Conservation (phyloP, 2,888 invertebrate genomes). For the Ferrisia virgata region DNA sequence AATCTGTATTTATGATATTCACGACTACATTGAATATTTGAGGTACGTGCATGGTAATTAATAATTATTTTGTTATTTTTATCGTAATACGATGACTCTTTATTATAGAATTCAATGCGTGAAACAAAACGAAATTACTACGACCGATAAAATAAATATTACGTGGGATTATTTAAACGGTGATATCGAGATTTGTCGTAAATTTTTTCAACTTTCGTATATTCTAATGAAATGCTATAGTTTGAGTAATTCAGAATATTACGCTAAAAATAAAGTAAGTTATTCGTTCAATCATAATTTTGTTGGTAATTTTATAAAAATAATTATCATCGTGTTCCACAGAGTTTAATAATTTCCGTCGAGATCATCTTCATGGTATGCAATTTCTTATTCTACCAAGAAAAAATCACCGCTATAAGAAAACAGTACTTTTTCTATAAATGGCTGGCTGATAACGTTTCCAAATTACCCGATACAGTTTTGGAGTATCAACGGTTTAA, state of each 20-base stretch:
- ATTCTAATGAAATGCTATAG: slow-evolving; percentile 22
- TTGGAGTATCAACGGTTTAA: not conserved
- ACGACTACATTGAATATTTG: slow-evolving; percentile 31
- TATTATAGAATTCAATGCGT: slow-evolving; percentile 5
- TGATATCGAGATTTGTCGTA: not conserved
- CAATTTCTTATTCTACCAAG: slow-evolving; percentile 29
- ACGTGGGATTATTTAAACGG: slow-evolving; percentile 23
- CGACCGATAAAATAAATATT: not conserved
- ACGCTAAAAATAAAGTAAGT: not conserved
- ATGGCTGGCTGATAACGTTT: slow-evolving; percentile 8
- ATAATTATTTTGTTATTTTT: not conserved
- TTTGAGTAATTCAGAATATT: not conserved
- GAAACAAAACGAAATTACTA: not conserved
- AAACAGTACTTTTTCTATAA: slow-evolving; percentile 19
- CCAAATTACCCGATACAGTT: not conserved
- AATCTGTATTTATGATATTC: not conserved
- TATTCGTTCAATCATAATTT: not conserved
- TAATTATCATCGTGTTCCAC: not conserved
- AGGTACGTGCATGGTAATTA: not conserved
- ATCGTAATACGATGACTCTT: not conserved
- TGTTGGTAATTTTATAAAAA: not conserved
- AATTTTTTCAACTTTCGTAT: slow-evolving; percentile 10
- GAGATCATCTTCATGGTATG: slow-evolving; percentile 26
- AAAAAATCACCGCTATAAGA: not conserved
- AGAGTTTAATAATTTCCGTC: not conserved